Base-by-base conservation (phyloP, 2,888 invertebrate genomes). In the Acronicta leporina region DNA sequence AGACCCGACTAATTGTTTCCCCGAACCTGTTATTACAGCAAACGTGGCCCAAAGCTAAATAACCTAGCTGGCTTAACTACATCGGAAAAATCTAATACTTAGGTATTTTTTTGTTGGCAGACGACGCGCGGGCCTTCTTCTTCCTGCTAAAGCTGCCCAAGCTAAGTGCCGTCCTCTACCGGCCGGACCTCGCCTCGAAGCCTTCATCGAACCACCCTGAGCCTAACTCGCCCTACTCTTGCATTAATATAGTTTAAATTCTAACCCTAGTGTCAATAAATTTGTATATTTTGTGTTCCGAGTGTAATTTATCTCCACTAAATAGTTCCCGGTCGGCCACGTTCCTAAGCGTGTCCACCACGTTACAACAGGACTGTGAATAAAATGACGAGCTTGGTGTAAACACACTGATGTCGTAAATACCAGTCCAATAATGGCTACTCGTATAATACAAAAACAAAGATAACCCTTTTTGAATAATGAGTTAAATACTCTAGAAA, bases 1-100 rank as follows among this genome's bases (percentile, higher is more conserved):
- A 87, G 81, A 73, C 74, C 87, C 87, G 86, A 86, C 89, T 91
- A 92, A 93, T 92, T 94, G 89, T 91, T 91, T 90, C 80, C 85
- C 77, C 81, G 83, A 91, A 89, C 88, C 86, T 83, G 85, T 90
- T 89, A 93, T 94, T 92, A 92, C 77, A 87, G 73, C 81, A 84
- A 85, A 87, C 85, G 81, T 81, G 71, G 79, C 85, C 85, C 77
- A 77, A 75, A 78, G 83, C 68, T 56, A 64, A 65, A 74, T 63
- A 74, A 63, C 58, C 76, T 76, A 50, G 42, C 76, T 56, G 56
- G 46, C 62, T 51, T 68, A 67, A 69, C 68, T 68, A 69, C 67
- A 73, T 82, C 66, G 76, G 81, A 85, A 82, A 80, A 85, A 84
- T 83, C 35, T 30, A 68, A 63, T 57, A 63, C 1, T 77, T 80